A percentile compares a stretch with the other conserved stretches of the same genome.
Evolutionary conservation across 2,797 vertebrate genomes (phyloP).

Genomic region (Monodelphis domestica): DNA sequence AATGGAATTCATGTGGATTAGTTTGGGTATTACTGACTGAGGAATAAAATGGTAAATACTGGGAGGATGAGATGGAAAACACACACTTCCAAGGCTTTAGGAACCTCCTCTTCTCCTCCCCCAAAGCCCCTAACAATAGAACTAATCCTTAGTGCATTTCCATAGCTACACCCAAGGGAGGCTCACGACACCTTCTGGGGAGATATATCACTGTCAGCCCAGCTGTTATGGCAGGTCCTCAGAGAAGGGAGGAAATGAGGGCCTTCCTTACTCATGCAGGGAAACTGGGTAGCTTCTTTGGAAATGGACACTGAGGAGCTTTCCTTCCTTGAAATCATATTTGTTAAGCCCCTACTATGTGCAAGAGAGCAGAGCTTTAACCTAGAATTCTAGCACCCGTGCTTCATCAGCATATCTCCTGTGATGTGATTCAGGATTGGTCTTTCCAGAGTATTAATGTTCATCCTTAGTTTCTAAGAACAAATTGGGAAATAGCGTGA

Average conservation of each 20-base stretch:
- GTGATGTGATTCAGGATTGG: neutral
- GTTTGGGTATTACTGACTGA: neutral
- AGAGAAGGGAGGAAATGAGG: slow-evolving; percentile 26
- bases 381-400: neutral
- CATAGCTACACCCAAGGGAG: neutral
- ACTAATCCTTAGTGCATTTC: neutral
- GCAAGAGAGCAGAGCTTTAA: neutral
- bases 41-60: neutral
- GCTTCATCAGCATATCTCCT: neutral
- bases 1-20: neutral
- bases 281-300: neutral
- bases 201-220: neutral
- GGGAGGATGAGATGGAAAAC: neutral
- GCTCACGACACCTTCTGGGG: neutral
- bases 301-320: neutral
- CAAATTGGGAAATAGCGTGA: neutral
- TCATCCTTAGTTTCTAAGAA: neutral
- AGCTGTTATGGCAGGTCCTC: neutral
- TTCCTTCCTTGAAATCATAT: neutral
- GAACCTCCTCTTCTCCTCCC: neutral
- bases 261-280: neutral
- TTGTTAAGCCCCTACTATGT: neutral
- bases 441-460: neutral
- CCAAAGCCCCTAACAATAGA: neutral
- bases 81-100: neutral